Evolutionary conservation across 2,113 vertebrate genomes (phyloP).

Genomic region (Vulpes vulpes): DNA sequence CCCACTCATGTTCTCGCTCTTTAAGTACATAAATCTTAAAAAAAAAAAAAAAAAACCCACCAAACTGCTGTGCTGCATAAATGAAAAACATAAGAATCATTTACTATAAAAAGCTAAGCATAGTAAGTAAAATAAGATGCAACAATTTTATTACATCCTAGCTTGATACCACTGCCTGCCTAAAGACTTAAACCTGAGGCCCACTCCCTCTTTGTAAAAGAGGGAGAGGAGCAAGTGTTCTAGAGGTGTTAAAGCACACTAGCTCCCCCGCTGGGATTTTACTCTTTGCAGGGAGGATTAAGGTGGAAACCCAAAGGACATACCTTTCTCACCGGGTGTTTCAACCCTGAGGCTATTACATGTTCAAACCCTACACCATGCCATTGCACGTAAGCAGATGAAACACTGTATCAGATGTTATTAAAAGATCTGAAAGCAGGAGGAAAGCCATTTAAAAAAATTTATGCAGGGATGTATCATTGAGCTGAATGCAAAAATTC

Average conservation of each 20-base stretch:
- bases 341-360: not conserved
- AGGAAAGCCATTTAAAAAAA: not conserved
- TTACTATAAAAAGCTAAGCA: not conserved
- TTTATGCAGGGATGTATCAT: not conserved
- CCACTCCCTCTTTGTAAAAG: not conserved
- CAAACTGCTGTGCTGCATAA: not conserved
- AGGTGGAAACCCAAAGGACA: not conserved
- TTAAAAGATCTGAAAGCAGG: not conserved
- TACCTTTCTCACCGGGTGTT: not conserved
- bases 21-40: no score
- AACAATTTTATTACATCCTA: not conserved
- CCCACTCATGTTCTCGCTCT: no score
- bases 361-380: no score
- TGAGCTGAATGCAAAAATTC: not conserved
- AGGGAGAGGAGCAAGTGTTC: not conserved
- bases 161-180: not conserved
- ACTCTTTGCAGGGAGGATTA: not conserved
- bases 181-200: not conserved
- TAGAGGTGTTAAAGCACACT: not conserved
- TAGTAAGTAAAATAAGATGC: not conserved
- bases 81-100: not conserved
- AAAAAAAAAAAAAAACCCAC: no score
- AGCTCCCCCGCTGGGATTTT: not conserved
- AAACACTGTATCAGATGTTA: not conserved
- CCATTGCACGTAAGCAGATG: not conserved